These are phyloP conservation scores for Caenorhabditis tropicalis DNA, from an alignment of 1,140 invertebrate species.

Conservation along the genomic window DNA sequence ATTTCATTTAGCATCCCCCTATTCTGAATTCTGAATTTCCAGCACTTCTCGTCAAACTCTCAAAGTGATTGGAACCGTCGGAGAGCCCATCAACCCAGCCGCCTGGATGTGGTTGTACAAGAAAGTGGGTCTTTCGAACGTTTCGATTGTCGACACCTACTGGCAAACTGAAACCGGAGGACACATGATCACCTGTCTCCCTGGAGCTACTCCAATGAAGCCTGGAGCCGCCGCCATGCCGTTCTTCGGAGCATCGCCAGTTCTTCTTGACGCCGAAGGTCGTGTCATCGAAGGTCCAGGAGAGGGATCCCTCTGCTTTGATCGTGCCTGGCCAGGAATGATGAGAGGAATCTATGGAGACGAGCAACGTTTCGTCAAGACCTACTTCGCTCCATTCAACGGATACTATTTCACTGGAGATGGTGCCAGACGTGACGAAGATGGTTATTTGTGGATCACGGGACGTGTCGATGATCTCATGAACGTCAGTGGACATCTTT, in stretches of 20 bases:
- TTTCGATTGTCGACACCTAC: slow-evolving; percentile 93
- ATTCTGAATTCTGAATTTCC: neutral
- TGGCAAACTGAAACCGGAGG: slow-evolving; percentile 97
- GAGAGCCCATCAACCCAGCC: slow-evolving; percentile 96
- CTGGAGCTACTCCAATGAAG: slow-evolving; percentile 92
- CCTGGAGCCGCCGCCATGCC: slow-evolving; percentile 93
- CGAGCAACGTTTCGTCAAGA: slow-evolving; percentile 84
- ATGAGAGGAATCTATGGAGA: slow-evolving; percentile 92
- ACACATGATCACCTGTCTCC: slow-evolving; percentile 88
- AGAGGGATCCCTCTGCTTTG: slow-evolving; percentile 77
- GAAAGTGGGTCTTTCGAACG: slow-evolving; percentile 78
- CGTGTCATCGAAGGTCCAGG: slow-evolving; percentile 59
- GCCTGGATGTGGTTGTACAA: slow-evolving; percentile 97
- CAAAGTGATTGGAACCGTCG: slow-evolving; percentile 85
- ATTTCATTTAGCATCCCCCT: neutral
- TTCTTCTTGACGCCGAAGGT: slow-evolving; percentile 87
- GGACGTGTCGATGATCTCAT: slow-evolving; percentile 96
- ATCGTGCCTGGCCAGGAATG: slow-evolving; percentile 93
- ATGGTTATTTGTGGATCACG: slow-evolving; percentile 95
- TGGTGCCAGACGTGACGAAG: slow-evolving; percentile 87
- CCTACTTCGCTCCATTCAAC: slow-evolving; percentile 88
- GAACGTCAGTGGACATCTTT: slow-evolving; percentile 94
- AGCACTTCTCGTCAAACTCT: slow-evolving; percentile 10
- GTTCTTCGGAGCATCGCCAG: slow-evolving; percentile 92
- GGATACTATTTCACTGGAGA: slow-evolving; percentile 97